These are phyloP conservation scores for Pterois miles DNA, from an alignment of 2,797 vertebrate genomes.

Conservation along the genomic window DNA sequence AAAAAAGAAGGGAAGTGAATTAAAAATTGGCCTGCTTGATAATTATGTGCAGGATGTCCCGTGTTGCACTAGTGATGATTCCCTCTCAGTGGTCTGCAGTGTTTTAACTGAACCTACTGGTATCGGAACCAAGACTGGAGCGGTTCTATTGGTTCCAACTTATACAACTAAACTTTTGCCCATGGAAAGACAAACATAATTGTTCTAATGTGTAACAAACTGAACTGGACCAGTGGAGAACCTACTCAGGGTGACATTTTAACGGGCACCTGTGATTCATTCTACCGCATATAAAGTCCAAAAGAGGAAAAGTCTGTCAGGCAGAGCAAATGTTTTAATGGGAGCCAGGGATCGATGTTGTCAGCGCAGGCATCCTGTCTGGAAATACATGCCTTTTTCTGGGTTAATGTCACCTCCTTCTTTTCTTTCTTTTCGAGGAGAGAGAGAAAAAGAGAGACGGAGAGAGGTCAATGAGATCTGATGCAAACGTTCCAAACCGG, in stretches of 20 bases:
- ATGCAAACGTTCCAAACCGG: conserved; percentile 45
- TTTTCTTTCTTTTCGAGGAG: conserved; percentile 61
- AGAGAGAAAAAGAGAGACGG: background rate
- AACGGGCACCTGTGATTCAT: conserved; percentile 80
- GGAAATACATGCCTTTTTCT: conserved; percentile 74
- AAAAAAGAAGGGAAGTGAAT: too few relatives aligned
- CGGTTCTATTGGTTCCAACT: too few relatives aligned
- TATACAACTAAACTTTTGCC: too few relatives aligned
- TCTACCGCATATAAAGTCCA: conserved; percentile 71
- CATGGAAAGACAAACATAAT: too few relatives aligned
- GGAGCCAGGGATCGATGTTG: conserved; percentile 84
- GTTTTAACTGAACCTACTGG: too few relatives aligned
- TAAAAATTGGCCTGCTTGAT: too few relatives aligned
- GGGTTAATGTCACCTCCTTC: conserved; percentile 72
- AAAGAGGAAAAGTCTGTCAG: conserved; percentile 82
- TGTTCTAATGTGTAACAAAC: too few relatives aligned
- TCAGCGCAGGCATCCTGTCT: conserved; percentile 83
- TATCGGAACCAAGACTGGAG: too few relatives aligned
- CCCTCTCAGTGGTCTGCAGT: too few relatives aligned
- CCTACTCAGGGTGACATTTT: conserved; percentile 70
- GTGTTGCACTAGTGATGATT: too few relatives aligned
- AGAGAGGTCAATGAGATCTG: conserved; percentile 31
- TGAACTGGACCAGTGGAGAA: conserved; percentile 34
- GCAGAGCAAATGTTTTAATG: conserved; percentile 87
- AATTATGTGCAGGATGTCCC: too few relatives aligned